Base-by-base conservation (phyloP, 2,888 invertebrate genomes). In the Himalopsyche kuldschensis region DNA sequence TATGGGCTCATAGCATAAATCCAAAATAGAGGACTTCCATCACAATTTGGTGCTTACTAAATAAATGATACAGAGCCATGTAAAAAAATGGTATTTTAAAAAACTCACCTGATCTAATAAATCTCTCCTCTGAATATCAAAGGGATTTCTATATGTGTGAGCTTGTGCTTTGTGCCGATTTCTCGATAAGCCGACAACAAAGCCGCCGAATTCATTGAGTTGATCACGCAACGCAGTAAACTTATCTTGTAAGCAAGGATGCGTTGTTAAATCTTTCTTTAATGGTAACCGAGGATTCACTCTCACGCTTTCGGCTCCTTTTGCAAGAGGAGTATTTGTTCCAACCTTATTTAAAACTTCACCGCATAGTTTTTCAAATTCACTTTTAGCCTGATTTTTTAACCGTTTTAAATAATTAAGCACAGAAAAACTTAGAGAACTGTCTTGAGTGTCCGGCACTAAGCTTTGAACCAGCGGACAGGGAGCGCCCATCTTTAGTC, bases 371-470 rank as follows among this genome's bases (percentile, higher is more conserved):
- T 96, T 95, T 89, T 97, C 97, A 88, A 97, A 97, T 89, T 97
- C 97, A 81, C 95, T 93, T 90, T 97, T 97, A 27, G 97, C 98
- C 89, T 97, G 96, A 90, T 97, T 98, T 91, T 99, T 99, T 87
- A 99, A 93, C 89, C 98, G 95, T 90, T 98, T 99, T 88, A 99
- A 92, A 90, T 99, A 98, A 90, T 97, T 98, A 85, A 97, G 94
- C 75, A 99, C 97, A 84, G 96, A 96, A 89, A 97, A 98, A 88
- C 97, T 98, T 84, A 99, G 93, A 86, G 96, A 96, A 89, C 96
- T 98, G 89, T 99, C 98, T 89, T 97, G 94, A 87, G 95, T 96
- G 88, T 99, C 99, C 0, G 98, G 97, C 84, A 99, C 94, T 87
- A 98, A 92, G 86, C 95, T 96, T 89, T 96, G 95, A 11, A 97